Conservation (phyloP, 2,113 vertebrate species). For the Herpailurus yagouaroundi region DNA sequence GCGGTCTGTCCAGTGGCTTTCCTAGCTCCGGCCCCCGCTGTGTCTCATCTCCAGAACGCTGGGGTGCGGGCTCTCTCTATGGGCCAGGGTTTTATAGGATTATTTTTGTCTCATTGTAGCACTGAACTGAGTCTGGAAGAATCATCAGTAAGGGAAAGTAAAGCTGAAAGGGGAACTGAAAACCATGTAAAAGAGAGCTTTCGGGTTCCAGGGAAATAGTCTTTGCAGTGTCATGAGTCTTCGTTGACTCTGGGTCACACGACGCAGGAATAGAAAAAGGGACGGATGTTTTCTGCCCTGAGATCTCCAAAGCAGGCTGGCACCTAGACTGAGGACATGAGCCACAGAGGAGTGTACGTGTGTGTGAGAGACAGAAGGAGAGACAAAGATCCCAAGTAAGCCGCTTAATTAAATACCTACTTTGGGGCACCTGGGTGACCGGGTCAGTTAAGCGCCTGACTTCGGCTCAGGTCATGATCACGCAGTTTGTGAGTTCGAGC, state of each 20-base stretch:
- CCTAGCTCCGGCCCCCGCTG: not conserved
- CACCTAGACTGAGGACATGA: not conserved
- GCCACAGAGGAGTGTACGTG: accelerated
- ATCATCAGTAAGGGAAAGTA: not conserved
- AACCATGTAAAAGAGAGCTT: not conserved
- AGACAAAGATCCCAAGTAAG: not conserved
- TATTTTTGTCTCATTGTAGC: not conserved
- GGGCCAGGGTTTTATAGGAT: not conserved
- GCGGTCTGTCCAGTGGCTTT: not conserved
- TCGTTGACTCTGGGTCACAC: not conserved
- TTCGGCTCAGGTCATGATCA: no score
- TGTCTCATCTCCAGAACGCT: accelerated
- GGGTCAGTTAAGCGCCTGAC: no score
- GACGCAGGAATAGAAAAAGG: accelerated
- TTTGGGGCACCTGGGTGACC: not conserved
- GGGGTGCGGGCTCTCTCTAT: not conserved
- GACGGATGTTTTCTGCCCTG: not conserved
- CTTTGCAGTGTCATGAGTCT: no score
- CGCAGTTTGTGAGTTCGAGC: no score
- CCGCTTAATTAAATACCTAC: not conserved
- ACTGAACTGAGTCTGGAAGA: not conserved
- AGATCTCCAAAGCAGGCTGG: not conserved
- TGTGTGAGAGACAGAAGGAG: not conserved
- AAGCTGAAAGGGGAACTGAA: not conserved
- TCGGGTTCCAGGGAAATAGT: accelerated